A percentile compares a stretch with the other conserved stretches of the same genome.
Conservation (phyloP, 1,140 invertebrate species). For the Bradysia coprophila region DNA sequence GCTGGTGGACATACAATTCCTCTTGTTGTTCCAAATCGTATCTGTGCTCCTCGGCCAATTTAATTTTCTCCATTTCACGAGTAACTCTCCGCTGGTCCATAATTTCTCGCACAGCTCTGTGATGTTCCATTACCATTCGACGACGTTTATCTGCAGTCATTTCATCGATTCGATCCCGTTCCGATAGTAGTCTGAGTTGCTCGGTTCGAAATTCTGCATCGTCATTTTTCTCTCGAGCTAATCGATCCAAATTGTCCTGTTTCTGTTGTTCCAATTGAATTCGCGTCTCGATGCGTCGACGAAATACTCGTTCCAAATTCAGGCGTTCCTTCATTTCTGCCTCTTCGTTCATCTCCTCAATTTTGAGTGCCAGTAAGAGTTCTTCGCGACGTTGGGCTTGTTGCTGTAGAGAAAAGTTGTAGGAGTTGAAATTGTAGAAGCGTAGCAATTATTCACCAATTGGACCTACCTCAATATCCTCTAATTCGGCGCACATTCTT, state of each 20-base stretch:
- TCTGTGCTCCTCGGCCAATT: conserved; percentile 5
- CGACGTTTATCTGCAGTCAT: conserved; percentile 7
- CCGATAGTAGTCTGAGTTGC: conserved; percentile 4
- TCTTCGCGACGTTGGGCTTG: background rate
- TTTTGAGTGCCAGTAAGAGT: background rate
- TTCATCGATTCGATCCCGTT: conserved; percentile 7
- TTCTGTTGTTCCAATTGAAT: conserved; percentile 1
- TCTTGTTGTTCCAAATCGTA: conserved; percentile 1
- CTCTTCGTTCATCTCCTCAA: background rate
- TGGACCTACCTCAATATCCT: background rate
- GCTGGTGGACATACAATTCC: conserved; percentile 1
- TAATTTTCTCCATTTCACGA: conserved; percentile 2
- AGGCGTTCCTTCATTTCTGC: background rate
- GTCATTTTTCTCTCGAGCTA: background rate
- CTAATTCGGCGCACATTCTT: background rate
- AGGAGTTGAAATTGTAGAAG: background rate
- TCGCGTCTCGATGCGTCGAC: background rate
- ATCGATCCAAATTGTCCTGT: background rate
- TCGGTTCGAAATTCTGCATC: conserved; percentile 3
- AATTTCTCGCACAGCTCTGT: conserved; percentile 5
- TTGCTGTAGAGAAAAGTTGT: background rate
- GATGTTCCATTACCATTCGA: conserved; percentile 6
- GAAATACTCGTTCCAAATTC: conserved; percentile 1
- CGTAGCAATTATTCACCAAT: background rate
- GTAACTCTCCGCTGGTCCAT: conserved; percentile 3